These are phyloP conservation scores for Limnephilus lunatus DNA, from an alignment of 2,888 invertebrate genomes.

Conservation along the genomic window DNA sequence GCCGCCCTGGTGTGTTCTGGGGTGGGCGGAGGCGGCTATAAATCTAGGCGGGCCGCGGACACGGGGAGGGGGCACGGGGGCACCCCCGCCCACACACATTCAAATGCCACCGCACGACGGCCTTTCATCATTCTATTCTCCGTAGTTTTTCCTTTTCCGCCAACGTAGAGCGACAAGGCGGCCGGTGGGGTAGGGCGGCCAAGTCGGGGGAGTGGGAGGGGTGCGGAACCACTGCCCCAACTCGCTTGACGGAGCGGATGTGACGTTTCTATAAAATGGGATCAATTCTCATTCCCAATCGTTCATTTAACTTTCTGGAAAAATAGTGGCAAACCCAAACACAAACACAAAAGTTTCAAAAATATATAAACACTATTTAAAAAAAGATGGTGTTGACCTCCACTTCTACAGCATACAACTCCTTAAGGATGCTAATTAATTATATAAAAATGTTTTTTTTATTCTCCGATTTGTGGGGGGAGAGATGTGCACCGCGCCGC, in stretches of 20 bases:
- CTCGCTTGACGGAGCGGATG: slow-evolving; percentile 66
- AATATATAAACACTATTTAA: background rate
- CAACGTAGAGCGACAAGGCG: slow-evolving; percentile 64
- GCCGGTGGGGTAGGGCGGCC: slow-evolving; percentile 48
- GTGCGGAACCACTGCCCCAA: slow-evolving; percentile 67
- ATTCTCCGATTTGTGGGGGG: background rate
- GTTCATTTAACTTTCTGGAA: background rate
- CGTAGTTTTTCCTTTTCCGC: slow-evolving; percentile 68
- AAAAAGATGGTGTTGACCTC: background rate
- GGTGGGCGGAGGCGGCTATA: slow-evolving; percentile 65
- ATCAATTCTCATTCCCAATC: slow-evolving; percentile 48
- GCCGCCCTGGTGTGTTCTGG: slow-evolving; percentile 66
- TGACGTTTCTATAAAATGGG: slow-evolving; percentile 56
- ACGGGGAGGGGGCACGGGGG: slow-evolving; percentile 70
- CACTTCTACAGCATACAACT: background rate
- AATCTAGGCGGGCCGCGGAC: slow-evolving; percentile 65
- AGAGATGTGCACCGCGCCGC: background rate
- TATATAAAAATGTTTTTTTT: background rate
- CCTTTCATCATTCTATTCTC: slow-evolving; percentile 67
- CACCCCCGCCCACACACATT: slow-evolving; percentile 68
- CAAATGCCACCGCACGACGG: slow-evolving; percentile 66
- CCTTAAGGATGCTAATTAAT: background rate
- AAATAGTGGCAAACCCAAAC: background rate
- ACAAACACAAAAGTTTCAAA: background rate
- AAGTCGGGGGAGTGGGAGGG: slow-evolving; percentile 45